phyloP scores from a whole-genome alignment of 2,113 vertebrate genomes.

The Cololabis saira region DNA sequence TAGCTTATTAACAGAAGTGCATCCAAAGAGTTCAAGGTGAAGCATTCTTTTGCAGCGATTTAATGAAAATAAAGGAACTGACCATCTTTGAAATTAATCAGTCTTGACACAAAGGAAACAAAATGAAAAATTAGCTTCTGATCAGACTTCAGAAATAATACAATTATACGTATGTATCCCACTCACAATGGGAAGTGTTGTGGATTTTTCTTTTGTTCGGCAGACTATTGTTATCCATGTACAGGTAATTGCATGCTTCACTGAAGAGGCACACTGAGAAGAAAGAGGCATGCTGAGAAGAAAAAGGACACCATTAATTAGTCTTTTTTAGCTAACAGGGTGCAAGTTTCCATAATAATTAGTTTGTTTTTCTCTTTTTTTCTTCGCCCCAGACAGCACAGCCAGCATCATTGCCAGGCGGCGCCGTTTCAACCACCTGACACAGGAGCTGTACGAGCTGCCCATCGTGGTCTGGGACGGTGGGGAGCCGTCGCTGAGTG shows the following conservation, averaged over 20 bases:
- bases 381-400: constrained; percentile 86
- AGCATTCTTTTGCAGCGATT: constrained; percentile 38
- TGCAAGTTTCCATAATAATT: background rate
- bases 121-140: background rate
- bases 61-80: constrained; percentile 29
- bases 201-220: constrained; percentile 4
- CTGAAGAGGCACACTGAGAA: background rate
- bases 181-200: background rate
- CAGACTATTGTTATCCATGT: constrained; percentile 11
- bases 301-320: constrained; percentile 15
- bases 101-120: constrained; percentile 4
- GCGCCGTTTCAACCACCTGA: constrained; percentile 87
- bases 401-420: constrained; percentile 89
- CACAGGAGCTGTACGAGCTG: constrained; percentile 91
- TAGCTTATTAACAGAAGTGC: constrained; percentile 87
- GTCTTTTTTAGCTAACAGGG: constrained; percentile 2
- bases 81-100: constrained; percentile 50
- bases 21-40: constrained; percentile 66
- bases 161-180: background rate
- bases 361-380: background rate
- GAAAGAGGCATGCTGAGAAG: constrained; percentile 7
- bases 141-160: constrained; percentile 5
- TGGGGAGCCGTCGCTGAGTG: constrained; percentile 91
- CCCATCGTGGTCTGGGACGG: constrained; percentile 92
- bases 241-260: constrained; percentile 10